Conservation (phyloP, 30 jellyfish, hydroid and myxozoan genomes). For the Chrysaora quinquecirrha region DNA sequence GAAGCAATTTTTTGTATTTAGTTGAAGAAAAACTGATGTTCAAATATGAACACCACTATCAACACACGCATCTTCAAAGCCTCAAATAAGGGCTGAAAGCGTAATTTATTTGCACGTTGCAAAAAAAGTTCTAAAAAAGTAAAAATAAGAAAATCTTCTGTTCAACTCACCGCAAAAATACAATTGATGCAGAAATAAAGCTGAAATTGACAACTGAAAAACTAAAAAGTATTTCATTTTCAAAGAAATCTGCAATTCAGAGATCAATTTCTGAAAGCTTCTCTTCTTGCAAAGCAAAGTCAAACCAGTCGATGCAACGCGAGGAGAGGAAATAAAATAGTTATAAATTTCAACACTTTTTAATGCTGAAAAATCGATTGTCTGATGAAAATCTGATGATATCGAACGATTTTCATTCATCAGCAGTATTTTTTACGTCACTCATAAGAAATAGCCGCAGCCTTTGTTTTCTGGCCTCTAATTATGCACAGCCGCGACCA, state of each 20-base stretch:
- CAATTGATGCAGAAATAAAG: slow-evolving; percentile 9
- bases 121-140: too few species aligned
- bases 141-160: too few species aligned
- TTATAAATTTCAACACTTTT: neutral
- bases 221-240: neutral
- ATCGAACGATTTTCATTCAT: slow-evolving; percentile 16
- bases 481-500: too few species aligned
- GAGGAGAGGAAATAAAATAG: neutral
- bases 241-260: neutral
- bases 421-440: neutral
- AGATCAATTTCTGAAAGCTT: too few species aligned
- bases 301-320: neutral
- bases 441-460: neutral
- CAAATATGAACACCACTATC: too few species aligned
- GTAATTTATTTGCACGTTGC: too few species aligned
- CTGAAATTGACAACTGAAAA: neutral
- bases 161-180: neutral
- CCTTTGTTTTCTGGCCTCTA: neutral
- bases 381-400: neutral
- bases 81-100: too few species aligned
- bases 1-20: too few species aligned
- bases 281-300: too few species aligned
- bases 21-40: too few species aligned
- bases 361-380: neutral
- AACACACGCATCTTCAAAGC: too few species aligned